Conservation (phyloP, 2,113 vertebrate species). For the Arothron firmamentum region DNA sequence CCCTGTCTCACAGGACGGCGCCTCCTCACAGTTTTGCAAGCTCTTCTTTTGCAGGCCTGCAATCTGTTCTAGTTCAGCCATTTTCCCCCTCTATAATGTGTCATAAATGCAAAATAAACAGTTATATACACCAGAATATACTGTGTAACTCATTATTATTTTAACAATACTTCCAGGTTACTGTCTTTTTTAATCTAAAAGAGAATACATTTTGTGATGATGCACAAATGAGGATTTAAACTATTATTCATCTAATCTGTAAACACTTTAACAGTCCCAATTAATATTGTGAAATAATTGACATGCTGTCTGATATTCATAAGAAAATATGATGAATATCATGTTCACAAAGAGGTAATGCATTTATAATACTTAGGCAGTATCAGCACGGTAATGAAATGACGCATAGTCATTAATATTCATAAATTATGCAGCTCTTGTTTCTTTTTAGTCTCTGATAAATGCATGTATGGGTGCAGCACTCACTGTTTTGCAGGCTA, state of each 20-base stretch:
- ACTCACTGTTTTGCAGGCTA: too few relatives aligned
- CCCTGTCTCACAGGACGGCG: constrained; percentile 41
- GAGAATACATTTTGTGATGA: too few relatives aligned
- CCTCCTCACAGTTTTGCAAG: constrained; percentile 10
- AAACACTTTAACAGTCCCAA: not conserved
- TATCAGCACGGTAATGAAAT: not conserved
- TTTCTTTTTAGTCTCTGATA: not conserved
- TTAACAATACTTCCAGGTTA: not conserved
- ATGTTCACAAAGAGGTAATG: too few relatives aligned
- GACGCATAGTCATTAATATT: not conserved
- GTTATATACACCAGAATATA: constrained; percentile 18
- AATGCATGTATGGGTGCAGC: too few relatives aligned
- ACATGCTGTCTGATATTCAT: not conserved
- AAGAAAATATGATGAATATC: too few relatives aligned
- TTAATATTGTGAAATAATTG: not conserved
- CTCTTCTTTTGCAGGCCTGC: constrained; percentile 15
- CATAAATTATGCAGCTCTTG: not conserved
- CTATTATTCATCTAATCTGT: constrained; percentile 12
- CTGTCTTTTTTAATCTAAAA: too few relatives aligned
- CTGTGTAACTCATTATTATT: constrained; percentile 10
- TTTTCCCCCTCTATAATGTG: constrained; percentile 39
- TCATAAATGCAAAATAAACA: constrained; percentile 57
- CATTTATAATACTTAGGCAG: not conserved
- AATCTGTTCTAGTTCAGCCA: constrained; percentile 25
- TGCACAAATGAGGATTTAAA: not conserved